Evolutionary conservation across 2,113 vertebrate genomes (phyloP), one percentile per base, ranked within the genome.

Genomic region (Bolborhynchus lineola): DNA sequence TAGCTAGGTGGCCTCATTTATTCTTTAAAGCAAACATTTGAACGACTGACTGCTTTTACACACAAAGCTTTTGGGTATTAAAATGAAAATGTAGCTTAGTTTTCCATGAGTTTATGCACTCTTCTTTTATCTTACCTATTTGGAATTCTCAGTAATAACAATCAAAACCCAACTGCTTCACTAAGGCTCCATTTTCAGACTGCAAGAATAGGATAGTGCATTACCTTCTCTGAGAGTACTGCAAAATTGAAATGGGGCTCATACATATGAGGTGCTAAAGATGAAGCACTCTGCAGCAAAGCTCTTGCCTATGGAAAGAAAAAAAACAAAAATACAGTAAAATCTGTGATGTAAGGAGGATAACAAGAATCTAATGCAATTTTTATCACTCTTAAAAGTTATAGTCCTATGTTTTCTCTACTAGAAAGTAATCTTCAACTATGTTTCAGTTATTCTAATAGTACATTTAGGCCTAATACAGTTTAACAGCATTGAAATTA

Each of bases 211-310:
- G 63, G 57, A 78, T 7, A 67, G 69, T 26, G 25, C 16, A 72
- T 95, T 99, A 99, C 99, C 99, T 99, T 99, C 87, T 99, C 99
- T 75, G 98, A 99, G 69, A 99, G 96, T n/a, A 98, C 95, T 79
- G 99, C 98, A 77, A 99, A 98, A 97, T 99, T 99, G 95, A 98
- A 99, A 97, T 99, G 99, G 13, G 99, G 99, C 71, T 99, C 99
- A 57, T 99, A 99, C 99, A 99, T 98, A 91, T 99, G 99, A 89
- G 99, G 99, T 24, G 99, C 98, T 94, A 99, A 90, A 16, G 98
- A 98, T 10, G 99, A 98, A 16, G 99, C 98, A 2, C 99, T 99
- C 83, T 99, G 99, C 60, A 99, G 97, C 62, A 99, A 98, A 49
- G 99, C 99, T 97, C 98, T 99, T 29, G 99, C 99, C 99, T 99